Evolutionary conservation across 2,888 invertebrate genomes (phyloP).

Genomic region (Aphodius sticticus): DNA sequence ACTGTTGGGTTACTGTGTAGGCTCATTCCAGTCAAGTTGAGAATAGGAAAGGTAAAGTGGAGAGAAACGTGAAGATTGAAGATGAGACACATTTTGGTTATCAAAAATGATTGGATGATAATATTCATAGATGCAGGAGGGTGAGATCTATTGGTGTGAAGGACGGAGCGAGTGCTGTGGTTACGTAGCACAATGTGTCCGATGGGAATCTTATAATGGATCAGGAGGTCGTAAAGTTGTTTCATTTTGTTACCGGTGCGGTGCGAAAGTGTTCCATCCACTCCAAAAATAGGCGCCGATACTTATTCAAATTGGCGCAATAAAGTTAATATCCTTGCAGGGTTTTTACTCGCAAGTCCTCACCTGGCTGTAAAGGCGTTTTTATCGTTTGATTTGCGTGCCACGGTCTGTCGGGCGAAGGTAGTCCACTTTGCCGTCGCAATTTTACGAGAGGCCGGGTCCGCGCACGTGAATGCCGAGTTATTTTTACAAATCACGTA

Average conservation of each 20-base stretch:
- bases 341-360: conserved; percentile 14
- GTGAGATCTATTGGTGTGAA: too few relatives aligned
- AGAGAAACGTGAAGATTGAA: too few relatives aligned
- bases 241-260: not conserved
- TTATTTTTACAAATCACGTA: conserved; percentile 23
- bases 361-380: conserved; percentile 22
- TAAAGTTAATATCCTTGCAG: conserved; percentile 21
- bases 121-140: too few relatives aligned
- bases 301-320: conserved; percentile 15
- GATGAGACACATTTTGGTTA: too few relatives aligned
- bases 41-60: too few relatives aligned
- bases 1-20: too few relatives aligned
- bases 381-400: conserved; percentile 25
- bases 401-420: not conserved
- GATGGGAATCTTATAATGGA: conserved; percentile 4
- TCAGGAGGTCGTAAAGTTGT: not conserved
- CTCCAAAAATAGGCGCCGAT: not conserved
- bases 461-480: conserved; percentile 11
- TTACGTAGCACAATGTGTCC: not conserved
- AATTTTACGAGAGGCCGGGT: conserved; percentile 8
- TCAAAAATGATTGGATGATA: too few relatives aligned
- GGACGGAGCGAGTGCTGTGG: not conserved
- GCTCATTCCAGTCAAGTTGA: too few relatives aligned
- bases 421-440: not conserved
- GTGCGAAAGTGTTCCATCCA: not conserved